These are phyloP conservation scores for Micromys minutus DNA, from an alignment of 2,113 vertebrate species.

Conservation along the genomic window DNA sequence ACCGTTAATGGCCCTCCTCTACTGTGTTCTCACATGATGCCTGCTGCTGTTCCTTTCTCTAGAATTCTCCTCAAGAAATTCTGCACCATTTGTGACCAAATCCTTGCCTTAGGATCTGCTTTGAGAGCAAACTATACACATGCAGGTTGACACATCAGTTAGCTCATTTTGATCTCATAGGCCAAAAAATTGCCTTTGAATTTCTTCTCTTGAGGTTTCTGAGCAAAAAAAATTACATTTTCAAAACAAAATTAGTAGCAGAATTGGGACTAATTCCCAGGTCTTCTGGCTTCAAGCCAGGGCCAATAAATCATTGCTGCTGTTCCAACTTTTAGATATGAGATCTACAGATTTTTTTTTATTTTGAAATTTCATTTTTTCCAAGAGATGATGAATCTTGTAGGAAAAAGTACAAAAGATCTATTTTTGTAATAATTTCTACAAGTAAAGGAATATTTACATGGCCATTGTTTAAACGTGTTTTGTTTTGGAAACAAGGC, in stretches of 20 bases:
- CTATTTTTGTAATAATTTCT: conserved; percentile 54
- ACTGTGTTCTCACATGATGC: neutral
- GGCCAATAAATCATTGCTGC: neutral
- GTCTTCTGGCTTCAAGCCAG: neutral
- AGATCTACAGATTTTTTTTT: neutral
- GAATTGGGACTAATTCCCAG: neutral
- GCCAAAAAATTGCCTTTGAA: neutral
- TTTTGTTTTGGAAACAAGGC: neutral
- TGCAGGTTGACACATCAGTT: neutral
- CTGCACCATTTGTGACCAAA: neutral
- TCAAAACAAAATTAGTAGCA: conserved; percentile 18
- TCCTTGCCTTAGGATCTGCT: neutral
- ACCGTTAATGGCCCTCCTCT: neutral
- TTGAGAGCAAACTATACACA: neutral
- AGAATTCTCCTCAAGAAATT: neutral
- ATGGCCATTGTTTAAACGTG: neutral
- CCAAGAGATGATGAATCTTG: neutral
- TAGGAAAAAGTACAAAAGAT: conserved; percentile 45
- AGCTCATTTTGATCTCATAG: neutral
- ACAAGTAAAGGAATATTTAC: neutral
- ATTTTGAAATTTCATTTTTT: neutral
- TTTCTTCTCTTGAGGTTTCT: conserved; percentile 17
- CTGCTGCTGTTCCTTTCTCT: neutral
- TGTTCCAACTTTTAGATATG: neutral
- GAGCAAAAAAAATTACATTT: conserved; percentile 7